A percentile compares a stretch with the other conserved stretches of the same genome.
These are phyloP conservation scores for Leucoraja ocellata DNA, from an alignment of 2,797 vertebrate species.

Conservation along the genomic window DNA sequence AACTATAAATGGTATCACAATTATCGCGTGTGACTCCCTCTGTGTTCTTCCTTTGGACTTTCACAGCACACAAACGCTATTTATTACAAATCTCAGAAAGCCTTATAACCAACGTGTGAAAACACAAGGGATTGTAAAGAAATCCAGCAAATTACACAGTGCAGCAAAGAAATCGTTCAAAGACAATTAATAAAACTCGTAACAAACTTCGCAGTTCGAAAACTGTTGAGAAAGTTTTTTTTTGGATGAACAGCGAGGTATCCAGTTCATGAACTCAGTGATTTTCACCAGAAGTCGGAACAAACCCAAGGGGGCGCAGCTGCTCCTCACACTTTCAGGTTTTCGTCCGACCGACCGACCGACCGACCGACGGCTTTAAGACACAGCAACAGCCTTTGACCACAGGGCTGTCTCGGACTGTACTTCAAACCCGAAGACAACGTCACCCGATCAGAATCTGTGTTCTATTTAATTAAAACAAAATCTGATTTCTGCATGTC, in stretches of 20 bases:
- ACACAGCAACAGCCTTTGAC: neutral
- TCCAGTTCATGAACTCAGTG: neutral
- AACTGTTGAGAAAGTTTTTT: neutral
- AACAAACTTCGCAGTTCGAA: neutral
- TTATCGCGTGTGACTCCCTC: slow-evolving; percentile 27
- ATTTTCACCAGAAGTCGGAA: neutral
- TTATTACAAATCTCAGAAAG: slow-evolving; percentile 2
- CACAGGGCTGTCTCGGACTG: neutral
- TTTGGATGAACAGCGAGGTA: too few species aligned
- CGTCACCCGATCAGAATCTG: neutral
- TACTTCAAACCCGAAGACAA: too few species aligned
- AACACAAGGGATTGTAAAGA: neutral
- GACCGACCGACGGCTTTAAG: neutral
- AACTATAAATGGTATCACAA: slow-evolving; percentile 26
- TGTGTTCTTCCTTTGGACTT: slow-evolving; percentile 6
- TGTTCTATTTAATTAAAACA: too few species aligned
- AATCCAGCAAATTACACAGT: neutral
- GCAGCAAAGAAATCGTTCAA: neutral
- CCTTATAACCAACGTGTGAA: neutral
- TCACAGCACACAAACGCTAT: neutral
- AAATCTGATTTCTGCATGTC: neutral
- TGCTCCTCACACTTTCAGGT: neutral
- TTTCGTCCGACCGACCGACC: neutral
- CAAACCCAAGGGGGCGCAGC: slow-evolving; percentile 33
- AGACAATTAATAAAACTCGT: neutral